These are phyloP conservation scores for Champsocephalus esox DNA, from an alignment of 2,797 vertebrate genomes.

Conservation along the genomic window DNA sequence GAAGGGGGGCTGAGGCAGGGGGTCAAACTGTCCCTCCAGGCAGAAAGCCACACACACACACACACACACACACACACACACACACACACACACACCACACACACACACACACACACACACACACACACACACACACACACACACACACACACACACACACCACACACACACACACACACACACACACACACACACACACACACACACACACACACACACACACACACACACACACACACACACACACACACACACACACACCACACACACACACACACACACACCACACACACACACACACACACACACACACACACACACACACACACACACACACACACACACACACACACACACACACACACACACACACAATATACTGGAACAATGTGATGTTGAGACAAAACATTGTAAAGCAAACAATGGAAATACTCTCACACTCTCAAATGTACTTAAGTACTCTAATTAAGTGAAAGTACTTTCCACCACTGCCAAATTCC, in stretches of 20 bases:
- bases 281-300: too few species aligned
- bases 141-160: background rate
- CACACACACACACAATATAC: background rate
- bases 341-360: background rate
- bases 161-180: background rate
- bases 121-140: background rate
- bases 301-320: background rate
- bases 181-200: background rate
- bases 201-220: background rate
- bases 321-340: background rate
- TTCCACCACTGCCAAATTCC: too few species aligned
- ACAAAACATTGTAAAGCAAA: constrained; percentile 18
- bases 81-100: background rate
- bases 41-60: background rate
- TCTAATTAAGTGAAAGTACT: too few species aligned
- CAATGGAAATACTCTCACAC: too few species aligned
- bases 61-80: background rate
- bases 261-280: background rate
- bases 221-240: background rate
- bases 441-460: too few species aligned
- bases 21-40: constrained; percentile 27
- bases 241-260: background rate
- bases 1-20: constrained; percentile 12
- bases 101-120: background rate
- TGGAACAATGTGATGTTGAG: constrained; percentile 22